phyloP scores from a whole-genome alignment of 1,140 invertebrate species.

The Tyrophagus putrescentiae region DNA sequence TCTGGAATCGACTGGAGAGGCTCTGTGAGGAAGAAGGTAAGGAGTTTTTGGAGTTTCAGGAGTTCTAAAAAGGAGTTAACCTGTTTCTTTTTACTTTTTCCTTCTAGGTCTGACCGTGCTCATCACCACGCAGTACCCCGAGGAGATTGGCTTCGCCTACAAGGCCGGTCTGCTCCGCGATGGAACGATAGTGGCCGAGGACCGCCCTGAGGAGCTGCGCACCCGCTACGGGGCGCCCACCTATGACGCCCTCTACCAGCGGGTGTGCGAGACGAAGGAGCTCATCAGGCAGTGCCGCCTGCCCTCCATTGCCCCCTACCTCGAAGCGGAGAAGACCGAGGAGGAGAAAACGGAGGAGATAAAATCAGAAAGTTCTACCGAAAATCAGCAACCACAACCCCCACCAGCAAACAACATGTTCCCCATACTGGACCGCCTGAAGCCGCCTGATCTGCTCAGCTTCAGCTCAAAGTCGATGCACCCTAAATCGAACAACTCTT shows the following conservation, averaged over 20 bases:
- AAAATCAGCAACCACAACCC: too few relatives aligned
- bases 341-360: too few relatives aligned
- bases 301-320: background rate
- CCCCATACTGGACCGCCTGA: background rate
- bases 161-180: constrained; percentile 82
- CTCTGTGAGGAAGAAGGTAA: constrained; percentile 34
- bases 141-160: constrained; percentile 72
- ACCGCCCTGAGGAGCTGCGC: constrained; percentile 67
- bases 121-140: constrained; percentile 86
- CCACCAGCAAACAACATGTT: constrained; percentile 4
- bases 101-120: constrained; percentile 65
- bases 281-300: background rate
- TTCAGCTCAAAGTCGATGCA: background rate
- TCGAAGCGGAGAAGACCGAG: too few relatives aligned
- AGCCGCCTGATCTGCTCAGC: too few relatives aligned
- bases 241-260: constrained; percentile 81
- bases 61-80: background rate
- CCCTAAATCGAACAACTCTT: background rate
- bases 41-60: background rate
- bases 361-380: too few relatives aligned
- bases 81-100: background rate
- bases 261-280: constrained; percentile 46
- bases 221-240: constrained; percentile 62
- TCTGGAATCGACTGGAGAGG: constrained; percentile 72
- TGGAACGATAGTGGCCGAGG: constrained; percentile 73